These are phyloP conservation scores for Cranoglanis bouderius DNA, from an alignment of 2,113 vertebrate genomes.

Conservation along the genomic window DNA sequence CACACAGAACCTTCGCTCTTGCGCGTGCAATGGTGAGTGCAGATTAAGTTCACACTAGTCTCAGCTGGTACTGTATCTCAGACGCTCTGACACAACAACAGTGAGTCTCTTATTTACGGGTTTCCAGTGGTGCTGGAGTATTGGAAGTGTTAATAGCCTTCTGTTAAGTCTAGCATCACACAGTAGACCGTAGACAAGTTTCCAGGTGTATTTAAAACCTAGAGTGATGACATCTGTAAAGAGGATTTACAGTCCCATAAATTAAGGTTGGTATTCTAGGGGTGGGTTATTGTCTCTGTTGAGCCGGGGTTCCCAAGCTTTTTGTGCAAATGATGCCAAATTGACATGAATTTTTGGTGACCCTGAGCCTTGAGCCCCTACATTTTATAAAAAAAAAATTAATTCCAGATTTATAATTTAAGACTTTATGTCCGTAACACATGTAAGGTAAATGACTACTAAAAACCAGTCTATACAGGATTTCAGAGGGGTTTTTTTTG, in stretches of 20 bases:
- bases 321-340: neutral
- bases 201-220: neutral
- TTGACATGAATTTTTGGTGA: neutral
- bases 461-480: neutral
- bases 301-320: neutral
- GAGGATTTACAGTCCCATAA: too few relatives aligned
- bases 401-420: neutral
- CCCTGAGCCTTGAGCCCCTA: too few relatives aligned
- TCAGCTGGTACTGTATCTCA: neutral
- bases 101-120: neutral
- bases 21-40: conserved; percentile 87
- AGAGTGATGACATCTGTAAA: neutral
- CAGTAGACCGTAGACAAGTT: neutral
- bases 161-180: neutral
- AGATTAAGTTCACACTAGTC: neutral
- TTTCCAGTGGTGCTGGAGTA: neutral
- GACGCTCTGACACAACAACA: neutral
- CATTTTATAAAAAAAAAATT: too few relatives aligned
- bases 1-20: conserved; percentile 78
- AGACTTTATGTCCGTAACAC: neutral
- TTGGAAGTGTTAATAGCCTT: neutral
- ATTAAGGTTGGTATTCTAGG: neutral
- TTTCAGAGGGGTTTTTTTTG: too few relatives aligned
- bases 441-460: neutral
- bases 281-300: neutral